Conservation (phyloP, 2,888 invertebrate genomes). For the Lasioglossum calceatum region DNA sequence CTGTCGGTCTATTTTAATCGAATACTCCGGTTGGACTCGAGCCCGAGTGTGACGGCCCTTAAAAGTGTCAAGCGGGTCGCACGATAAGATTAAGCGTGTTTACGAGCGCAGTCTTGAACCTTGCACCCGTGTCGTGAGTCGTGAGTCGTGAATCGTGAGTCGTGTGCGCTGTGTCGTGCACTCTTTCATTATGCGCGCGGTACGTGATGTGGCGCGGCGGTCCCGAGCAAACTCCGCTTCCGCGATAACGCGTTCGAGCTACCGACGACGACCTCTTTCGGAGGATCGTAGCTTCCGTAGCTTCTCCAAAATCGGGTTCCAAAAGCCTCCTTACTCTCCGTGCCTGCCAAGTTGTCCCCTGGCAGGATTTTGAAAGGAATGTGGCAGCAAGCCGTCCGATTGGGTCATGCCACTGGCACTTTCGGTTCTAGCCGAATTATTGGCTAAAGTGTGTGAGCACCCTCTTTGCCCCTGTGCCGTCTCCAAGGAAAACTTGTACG, state of each 20-base stretch:
- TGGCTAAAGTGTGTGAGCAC: no score
- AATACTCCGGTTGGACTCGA: conserved; percentile 43
- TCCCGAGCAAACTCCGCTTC: neutral
- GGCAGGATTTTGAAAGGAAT: no score
- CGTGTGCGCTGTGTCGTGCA: neutral
- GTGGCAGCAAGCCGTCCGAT: no score
- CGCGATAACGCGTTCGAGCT: neutral
- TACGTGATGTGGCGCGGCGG: neutral
- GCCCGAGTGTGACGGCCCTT: conserved; percentile 48
- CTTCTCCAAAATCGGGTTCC: neutral
- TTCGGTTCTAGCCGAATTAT: no score
- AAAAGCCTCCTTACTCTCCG: no score
- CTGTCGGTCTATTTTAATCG: conserved; percentile 49
- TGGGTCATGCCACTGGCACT: no score
- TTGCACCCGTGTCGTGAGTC: conserved; percentile 41
- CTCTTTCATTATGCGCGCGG: neutral
- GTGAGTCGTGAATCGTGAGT: neutral
- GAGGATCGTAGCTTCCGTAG: neutral
- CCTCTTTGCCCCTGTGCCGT: no score
- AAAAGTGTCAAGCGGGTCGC: conserved; percentile 40
- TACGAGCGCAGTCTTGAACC: conserved; percentile 64
- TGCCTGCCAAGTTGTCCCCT: no score
- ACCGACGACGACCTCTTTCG: neutral
- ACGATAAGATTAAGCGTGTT: conserved; percentile 71
- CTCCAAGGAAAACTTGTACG: no score